Base-by-base conservation (phyloP, 2,888 invertebrate genomes). In the Omphaloscelis lunosa region DNA sequence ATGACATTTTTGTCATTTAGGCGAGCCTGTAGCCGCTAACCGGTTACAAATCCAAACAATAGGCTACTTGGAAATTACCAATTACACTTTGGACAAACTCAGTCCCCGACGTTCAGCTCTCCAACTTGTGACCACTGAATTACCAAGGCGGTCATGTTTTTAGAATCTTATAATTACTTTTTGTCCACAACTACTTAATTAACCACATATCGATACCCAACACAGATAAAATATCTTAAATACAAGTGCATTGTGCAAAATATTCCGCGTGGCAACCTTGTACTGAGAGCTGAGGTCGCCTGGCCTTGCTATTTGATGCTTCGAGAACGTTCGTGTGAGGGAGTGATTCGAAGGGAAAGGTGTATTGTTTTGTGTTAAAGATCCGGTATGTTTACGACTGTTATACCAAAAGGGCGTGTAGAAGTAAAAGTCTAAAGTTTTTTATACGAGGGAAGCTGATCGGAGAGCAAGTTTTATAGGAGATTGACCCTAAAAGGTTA, bases 251-350 rank as follows among this genome's bases (percentile, higher is more conserved):
- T 77, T 83, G 75, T 79, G 70, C 23, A 61, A 53, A 75, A 82
- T 75, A 83, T 82, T 82, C 80, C 75, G 71, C 77, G 70, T 71
- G 12, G 29, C 23, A 76, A 74, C 86, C 88, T 88, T 83, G 84
- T 70, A 27, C 11, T 23, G 48, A 76, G 79, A 65, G 63, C 41
- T 69, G 72, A 88, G 83, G 80, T 83, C 75, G 71, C 3, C 0
- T 45, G 56, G 72, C 89, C 89, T 88, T 88, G 88, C 77, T 89
- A 89, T 89, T 88, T 86, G 48, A 80, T 39, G 72, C 69, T 65
- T 79, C 81, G 75, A 80, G 88, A 85, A 85, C 58, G 70, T 85
- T 84, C 86, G 12, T 45, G 27, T 45, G 69, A 71, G 62, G 51
- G 51, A 68, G 53, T 48, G 27, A 66, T 77, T 48, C 70, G 53